Evolutionary conservation across 2,797 vertebrate species (phyloP).

Genomic region (Ptychobarbus kaznakovi): DNA sequence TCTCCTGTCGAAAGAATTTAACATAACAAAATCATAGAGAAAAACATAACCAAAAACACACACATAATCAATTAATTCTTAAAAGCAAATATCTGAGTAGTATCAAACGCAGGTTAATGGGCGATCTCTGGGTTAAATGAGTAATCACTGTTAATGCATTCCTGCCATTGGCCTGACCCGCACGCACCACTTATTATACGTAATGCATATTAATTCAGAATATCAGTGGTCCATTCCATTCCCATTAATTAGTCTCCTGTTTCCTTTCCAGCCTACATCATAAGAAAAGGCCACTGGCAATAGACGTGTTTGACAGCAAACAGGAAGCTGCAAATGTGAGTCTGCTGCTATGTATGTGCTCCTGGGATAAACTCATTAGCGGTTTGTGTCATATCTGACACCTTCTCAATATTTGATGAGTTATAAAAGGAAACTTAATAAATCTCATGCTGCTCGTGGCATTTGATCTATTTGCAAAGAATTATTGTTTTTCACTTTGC

Average conservation of each 20-base stretch:
- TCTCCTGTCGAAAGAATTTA: neutral
- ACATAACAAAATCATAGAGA: neutral
- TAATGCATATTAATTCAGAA: neutral
- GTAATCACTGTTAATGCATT: neutral
- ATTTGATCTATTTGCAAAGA: conserved; percentile 12
- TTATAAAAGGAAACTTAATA: conserved; percentile 23
- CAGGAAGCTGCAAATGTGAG: neutral
- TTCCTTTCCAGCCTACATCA: neutral
- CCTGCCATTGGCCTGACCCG: neutral
- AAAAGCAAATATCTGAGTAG: neutral
- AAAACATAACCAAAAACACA: neutral
- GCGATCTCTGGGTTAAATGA: conserved; percentile 10
- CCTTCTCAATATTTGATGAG: conserved; percentile 4
- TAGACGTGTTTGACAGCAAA: neutral
- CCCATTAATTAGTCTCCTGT: neutral
- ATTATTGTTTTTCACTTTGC: neutral
- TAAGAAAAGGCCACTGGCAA: neutral
- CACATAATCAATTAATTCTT: neutral
- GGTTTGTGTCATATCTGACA: neutral
- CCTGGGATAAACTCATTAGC: conserved; percentile 16
- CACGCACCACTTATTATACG: neutral
- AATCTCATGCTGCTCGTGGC: neutral
- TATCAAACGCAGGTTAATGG: neutral
- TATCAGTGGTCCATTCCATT: conserved; percentile 1
- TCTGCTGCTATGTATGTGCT: neutral